These are phyloP conservation scores for Conchocele bisecta DNA, from an alignment of 2,888 invertebrate genomes.

Conservation along the genomic window DNA sequence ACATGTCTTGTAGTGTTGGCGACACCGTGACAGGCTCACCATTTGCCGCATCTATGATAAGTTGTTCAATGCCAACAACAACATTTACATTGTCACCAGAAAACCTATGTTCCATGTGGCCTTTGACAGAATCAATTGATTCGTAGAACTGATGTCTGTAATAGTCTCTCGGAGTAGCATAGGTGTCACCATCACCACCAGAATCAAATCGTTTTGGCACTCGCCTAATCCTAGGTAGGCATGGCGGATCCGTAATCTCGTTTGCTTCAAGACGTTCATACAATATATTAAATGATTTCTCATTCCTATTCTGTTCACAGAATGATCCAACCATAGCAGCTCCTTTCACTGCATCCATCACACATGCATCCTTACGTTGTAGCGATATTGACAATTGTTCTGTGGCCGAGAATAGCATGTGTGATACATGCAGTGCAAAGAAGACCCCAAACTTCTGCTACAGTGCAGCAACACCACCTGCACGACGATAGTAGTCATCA, in stretches of 20 bases:
- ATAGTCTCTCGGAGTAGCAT: constrained; percentile 9
- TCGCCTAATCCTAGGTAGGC: constrained; percentile 12
- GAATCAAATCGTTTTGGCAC: constrained; percentile 20
- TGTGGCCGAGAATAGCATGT: constrained; percentile 36
- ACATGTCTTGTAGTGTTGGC: constrained; percentile 10
- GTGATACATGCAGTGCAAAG: constrained; percentile 35
- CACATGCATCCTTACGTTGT: constrained; percentile 30
- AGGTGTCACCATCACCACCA: constrained; percentile 11
- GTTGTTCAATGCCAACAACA: constrained; percentile 14
- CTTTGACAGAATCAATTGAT: constrained; percentile 22
- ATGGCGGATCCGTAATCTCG: constrained; percentile 15
- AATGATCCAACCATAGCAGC: constrained; percentile 1
- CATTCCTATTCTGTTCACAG: constrained; percentile 22
- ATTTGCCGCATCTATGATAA: constrained; percentile 27
- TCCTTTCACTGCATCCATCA: constrained; percentile 24
- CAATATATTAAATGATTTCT: constrained; percentile 23
- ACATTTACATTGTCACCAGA: constrained; percentile 4
- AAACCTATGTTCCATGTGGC: constrained; percentile 18
- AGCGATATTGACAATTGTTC: constrained; percentile 40
- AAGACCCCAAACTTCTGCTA: constrained; percentile 41
- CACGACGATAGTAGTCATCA: constrained; percentile 32
- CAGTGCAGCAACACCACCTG: constrained; percentile 29
- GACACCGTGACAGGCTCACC: constrained; percentile 10
- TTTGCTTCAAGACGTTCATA: background rate
- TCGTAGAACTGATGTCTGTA: constrained; percentile 28